These are phyloP conservation scores for pig (Sus scrofa) DNA, from an alignment of 2,113 vertebrate species.

Conservation along the genomic window DNA sequence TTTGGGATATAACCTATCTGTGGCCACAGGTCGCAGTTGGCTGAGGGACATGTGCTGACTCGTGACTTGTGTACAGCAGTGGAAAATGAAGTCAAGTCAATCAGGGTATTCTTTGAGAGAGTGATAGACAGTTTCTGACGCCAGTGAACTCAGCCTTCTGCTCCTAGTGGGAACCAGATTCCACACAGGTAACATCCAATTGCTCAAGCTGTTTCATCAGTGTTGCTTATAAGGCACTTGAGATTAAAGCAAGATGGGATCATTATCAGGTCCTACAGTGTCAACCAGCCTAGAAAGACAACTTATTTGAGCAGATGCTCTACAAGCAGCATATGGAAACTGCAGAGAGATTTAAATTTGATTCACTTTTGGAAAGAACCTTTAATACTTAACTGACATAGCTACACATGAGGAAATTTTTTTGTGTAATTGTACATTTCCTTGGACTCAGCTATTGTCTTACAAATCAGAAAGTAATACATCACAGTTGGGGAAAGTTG, in stretches of 20 bases:
- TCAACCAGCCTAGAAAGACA: neutral
- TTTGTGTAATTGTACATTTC: constrained; percentile 14
- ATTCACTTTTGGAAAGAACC: constrained; percentile 16
- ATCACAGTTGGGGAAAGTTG: constrained; percentile 17
- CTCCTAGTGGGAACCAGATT: neutral
- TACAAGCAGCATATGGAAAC: neutral
- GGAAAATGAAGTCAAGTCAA: neutral
- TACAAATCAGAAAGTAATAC: constrained; percentile 63
- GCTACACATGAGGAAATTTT: neutral
- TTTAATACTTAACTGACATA: constrained; percentile 27
- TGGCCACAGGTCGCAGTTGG: neutral
- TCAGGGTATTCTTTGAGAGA: neutral
- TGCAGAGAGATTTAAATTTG: constrained; percentile 20
- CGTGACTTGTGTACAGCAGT: neutral
- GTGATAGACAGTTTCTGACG: neutral
- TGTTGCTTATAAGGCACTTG: neutral
- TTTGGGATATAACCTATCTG: neutral
- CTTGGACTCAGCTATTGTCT: constrained; percentile 61
- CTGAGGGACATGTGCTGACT: neutral
- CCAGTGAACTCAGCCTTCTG: neutral
- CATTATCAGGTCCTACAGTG: neutral
- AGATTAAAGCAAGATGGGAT: neutral
- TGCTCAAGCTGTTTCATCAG: neutral
- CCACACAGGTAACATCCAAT: neutral
- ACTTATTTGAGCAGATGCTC: neutral